These are phyloP conservation scores for Ptilorrhoa leucosticta DNA, from an alignment of 2,113 vertebrate genomes.

Conservation along the genomic window DNA sequence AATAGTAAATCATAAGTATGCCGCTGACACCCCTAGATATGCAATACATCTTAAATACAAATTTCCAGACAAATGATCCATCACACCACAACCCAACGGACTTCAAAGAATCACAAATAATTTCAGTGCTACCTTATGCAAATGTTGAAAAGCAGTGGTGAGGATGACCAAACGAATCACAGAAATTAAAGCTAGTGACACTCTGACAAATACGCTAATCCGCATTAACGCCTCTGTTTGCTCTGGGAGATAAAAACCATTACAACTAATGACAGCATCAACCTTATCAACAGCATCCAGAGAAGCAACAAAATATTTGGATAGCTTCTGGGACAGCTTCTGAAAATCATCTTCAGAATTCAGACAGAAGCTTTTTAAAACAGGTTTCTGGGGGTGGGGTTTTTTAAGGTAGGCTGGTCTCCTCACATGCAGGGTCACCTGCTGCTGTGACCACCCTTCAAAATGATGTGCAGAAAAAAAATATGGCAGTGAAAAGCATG, in stretches of 20 bases:
- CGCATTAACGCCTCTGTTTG: not conserved
- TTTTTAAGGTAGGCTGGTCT: not conserved
- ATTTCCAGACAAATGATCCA: conserved; percentile 24
- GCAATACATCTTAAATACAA: not conserved
- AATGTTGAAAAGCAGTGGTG: not conserved
- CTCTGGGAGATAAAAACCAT: conserved; percentile 23
- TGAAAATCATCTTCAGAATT: not conserved
- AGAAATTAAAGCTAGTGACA: not conserved
- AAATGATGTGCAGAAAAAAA: not conserved
- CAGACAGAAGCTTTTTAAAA: not conserved
- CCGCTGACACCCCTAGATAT: not conserved
- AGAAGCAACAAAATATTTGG: not conserved
- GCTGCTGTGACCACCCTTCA: not conserved
- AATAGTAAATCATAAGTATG: not conserved
- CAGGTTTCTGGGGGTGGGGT: not conserved
- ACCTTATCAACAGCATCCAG: conserved; percentile 11
- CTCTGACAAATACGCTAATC: not conserved
- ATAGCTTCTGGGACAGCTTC: not conserved
- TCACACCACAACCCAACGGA: not conserved
- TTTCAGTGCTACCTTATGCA: not conserved
- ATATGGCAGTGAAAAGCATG: not conserved
- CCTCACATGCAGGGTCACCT: not conserved
- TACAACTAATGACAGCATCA: conserved; percentile 10
- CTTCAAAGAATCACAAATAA: not conserved
- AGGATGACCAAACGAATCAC: not conserved